Base-by-base conservation (phyloP, 2,113 vertebrate genomes). In the Channa argus region DNA sequence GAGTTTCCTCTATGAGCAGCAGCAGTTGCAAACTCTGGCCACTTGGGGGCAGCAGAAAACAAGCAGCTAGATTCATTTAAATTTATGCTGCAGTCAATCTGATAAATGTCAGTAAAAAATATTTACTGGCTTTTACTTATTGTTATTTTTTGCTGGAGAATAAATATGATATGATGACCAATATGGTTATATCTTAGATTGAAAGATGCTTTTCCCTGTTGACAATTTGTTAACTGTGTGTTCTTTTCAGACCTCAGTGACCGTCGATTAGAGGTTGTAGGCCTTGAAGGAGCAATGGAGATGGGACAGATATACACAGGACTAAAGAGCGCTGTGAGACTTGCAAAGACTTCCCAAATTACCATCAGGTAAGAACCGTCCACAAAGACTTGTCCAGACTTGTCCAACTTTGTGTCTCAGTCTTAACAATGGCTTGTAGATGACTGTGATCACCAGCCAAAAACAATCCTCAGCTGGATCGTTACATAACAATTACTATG, bases 231-330 rank as follows among this genome's bases (percentile, higher is more conserved):
- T 88, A 45, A 38, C 38, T 6, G 0, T 65, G 12, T 71, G 33
- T 77, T 64, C 14, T 41, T 33, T 5, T n/a, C 91, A 98, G 96
- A 98, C 55, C 87, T 96, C 73, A 96, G 96, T 38, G 97, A 98
- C 87, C 88, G 94, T 54, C 92, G 96, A 15, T 65, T 98, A 67
- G 97, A 98, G 91, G 95, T 98, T 63, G 96, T 98, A 2, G 97
- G 97, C 55, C 91, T 98, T n/a, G 96, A 96, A 52, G 96, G 96
- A 36, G 96, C 94, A 14, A 95, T 97, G 15, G 97, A 97, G 88
- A 98, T 98, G 96, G 97, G 97, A 1, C 96, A 96, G 91, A 98
- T 98, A 64, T 98, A 98, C 86, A 97, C 97, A 0, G 96, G 94
- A 33, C 92, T 98, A 47, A 98, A 97, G 91, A 98, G 87, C 0